Percentiles rank a stretch among this genome's conserved stretches.
phyloP scores from a whole-genome alignment of 2,113 vertebrate species.

The Atlantisia rogersi region DNA sequence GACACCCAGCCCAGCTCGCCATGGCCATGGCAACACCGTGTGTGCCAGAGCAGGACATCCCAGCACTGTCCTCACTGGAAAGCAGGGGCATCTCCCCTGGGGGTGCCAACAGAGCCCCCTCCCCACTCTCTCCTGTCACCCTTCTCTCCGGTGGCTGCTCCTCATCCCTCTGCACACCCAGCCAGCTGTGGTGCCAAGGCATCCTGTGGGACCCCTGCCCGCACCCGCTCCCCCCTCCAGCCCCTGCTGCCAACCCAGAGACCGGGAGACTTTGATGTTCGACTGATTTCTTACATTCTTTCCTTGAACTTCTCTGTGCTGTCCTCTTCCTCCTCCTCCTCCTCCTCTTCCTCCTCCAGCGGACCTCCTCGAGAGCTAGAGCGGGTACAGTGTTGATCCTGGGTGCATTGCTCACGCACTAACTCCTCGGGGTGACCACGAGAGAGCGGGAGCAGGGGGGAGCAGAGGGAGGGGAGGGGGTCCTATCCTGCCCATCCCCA shows the following conservation, averaged over 20 bases:
- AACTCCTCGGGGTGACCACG: constrained; percentile 74
- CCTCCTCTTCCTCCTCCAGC: constrained; percentile 83
- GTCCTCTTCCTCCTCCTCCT: constrained; percentile 64
- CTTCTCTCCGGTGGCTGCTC: not conserved
- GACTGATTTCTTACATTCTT: constrained; percentile 58
- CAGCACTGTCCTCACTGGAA: fast-evolving
- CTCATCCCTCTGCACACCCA: not conserved
- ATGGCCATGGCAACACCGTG: fast-evolving
- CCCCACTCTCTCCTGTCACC: fast-evolving
- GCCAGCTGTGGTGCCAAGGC: fast-evolving
- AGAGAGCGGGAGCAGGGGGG: constrained; percentile 63
- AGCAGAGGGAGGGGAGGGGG: not conserved
- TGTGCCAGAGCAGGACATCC: fast-evolving
- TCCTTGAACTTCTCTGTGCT: constrained; percentile 81
- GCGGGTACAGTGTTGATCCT: constrained; percentile 89
- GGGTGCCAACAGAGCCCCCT: not conserved
- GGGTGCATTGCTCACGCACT: constrained; percentile 74
- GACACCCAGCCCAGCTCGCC: fast-evolving
- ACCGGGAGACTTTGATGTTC: not conserved
- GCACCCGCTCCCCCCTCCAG: fast-evolving
- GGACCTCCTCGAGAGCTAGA: constrained; percentile 95
- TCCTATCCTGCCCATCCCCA: not conserved
- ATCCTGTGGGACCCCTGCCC: not conserved
- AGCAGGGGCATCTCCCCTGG: fast-evolving
- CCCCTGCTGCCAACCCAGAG: not conserved